Evolutionary conservation across 2,797 vertebrate genomes (phyloP), one percentile per base, ranked within the genome.

Genomic region (Nasua narica): DNA sequence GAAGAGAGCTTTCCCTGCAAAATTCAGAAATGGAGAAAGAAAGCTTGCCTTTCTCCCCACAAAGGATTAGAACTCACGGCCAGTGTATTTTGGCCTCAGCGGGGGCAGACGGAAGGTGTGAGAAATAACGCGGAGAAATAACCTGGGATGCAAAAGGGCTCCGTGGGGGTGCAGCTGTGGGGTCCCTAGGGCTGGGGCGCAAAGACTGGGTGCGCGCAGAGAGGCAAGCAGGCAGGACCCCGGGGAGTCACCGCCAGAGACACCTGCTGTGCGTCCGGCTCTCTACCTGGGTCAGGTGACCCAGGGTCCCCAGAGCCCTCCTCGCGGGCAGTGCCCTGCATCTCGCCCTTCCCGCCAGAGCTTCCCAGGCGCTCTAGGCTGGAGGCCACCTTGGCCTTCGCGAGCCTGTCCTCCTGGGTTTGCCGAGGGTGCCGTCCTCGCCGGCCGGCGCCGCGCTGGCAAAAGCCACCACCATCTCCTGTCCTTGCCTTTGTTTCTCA

Each of bases 121-220:
- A 97, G 95, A 97, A 98, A 97, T 97, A 98, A 93, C 95, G 91
- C 97, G 97, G 97, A 90, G 72, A 95, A 97, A 98, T 97, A 96
- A 97, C 96, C 94, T 89, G 78, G 95, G 95, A 98, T 96, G 96
- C 96, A 97, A 98, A 98, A 97, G 76, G 95, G 97, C 98, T 93
- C 92, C 97, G 89, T 97, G 96, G 97, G 97, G 23, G 32, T 18
- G 9, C 2, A 0, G 92, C 95, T 77, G 95, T 74, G 96, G 95
- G 98, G 96, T 97, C 94, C 1, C 94, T 91, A 78, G 83, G 95
- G 62, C 12, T 65, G 32, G 76, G 37, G 3, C 15, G 1, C 29
- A 37, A 16, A 23, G 18, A 16, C 13, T 2, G 7, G 21, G 67
- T 70, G 37, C 0, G 3, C 6, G 74, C 52, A 4, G 35, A 48